A percentile compares a stretch with the other conserved stretches of the same genome.
phyloP scores from a whole-genome alignment of 2,797 vertebrate genomes.

The Myotis daubentonii region DNA sequence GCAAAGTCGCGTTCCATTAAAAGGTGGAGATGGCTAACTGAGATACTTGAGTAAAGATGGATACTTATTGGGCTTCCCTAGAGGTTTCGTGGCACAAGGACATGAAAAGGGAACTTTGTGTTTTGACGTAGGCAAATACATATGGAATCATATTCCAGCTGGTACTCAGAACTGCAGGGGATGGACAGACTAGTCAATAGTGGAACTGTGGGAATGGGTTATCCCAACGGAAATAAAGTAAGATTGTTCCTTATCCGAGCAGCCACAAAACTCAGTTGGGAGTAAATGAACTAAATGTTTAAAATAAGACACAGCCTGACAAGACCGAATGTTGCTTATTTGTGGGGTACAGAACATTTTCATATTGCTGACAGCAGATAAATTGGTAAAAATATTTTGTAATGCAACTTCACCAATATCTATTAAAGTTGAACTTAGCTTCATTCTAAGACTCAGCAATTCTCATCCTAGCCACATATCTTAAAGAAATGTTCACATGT shows the following conservation, averaged over 20 bases:
- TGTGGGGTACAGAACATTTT: neutral
- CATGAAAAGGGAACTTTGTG: neutral
- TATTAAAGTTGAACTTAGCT: neutral
- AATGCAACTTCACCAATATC: neutral
- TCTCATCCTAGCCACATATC: neutral
- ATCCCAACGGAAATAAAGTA: neutral
- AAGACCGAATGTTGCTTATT: neutral
- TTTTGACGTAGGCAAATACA: neutral
- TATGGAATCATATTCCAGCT: neutral
- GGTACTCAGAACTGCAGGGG: neutral
- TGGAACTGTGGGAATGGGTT: neutral
- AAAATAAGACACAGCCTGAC: constrained; percentile 1
- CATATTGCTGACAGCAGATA: neutral
- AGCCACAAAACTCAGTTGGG: neutral
- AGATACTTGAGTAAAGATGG: neutral
- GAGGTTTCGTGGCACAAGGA: neutral
- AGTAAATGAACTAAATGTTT: neutral
- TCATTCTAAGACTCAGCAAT: neutral
- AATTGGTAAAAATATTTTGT: neutral
- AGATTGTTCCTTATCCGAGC: neutral
- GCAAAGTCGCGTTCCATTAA: neutral
- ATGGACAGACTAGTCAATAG: neutral
- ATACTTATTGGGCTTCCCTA: neutral
- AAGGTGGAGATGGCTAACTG: neutral
- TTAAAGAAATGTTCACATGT: neutral